phyloP scores from a whole-genome alignment of 2,113 vertebrate species.

The Fregata magnificens region DNA sequence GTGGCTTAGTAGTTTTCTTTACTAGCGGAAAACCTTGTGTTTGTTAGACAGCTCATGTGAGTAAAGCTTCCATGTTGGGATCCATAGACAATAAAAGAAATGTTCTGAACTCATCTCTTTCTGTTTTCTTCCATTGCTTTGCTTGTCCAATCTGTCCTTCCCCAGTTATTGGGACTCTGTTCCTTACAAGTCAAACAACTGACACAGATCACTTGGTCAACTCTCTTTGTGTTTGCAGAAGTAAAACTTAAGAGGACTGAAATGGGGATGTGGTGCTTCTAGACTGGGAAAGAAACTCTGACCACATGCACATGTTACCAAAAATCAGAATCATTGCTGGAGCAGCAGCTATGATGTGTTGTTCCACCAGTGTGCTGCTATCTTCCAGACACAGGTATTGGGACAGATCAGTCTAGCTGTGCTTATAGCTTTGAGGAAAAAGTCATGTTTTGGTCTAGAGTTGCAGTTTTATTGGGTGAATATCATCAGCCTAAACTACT shows the following conservation, averaged over 20 bases:
- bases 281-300: not conserved
- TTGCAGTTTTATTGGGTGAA: not conserved
- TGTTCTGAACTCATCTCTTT: not conserved
- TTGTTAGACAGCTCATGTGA: not conserved
- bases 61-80: not conserved
- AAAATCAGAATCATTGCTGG: not conserved
- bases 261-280: not conserved
- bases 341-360: not conserved
- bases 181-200: not conserved
- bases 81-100: not conserved
- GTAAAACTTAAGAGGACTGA: not conserved
- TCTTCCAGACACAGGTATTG: not conserved
- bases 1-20: not conserved
- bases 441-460: not conserved
- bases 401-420: not conserved
- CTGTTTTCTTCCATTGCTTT: not conserved
- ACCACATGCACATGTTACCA: fast-evolving
- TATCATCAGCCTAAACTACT: not conserved
- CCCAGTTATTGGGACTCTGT: not conserved
- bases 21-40: not conserved
- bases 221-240: not conserved
- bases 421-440: not conserved
- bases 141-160: not conserved
- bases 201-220: not conserved
- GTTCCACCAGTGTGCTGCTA: not conserved